Percentiles rank a stretch among this genome's conserved stretches.
These are phyloP conservation scores for Drosophila barbarae DNA, from an alignment of 2,888 invertebrate genomes.

Conservation along the genomic window DNA sequence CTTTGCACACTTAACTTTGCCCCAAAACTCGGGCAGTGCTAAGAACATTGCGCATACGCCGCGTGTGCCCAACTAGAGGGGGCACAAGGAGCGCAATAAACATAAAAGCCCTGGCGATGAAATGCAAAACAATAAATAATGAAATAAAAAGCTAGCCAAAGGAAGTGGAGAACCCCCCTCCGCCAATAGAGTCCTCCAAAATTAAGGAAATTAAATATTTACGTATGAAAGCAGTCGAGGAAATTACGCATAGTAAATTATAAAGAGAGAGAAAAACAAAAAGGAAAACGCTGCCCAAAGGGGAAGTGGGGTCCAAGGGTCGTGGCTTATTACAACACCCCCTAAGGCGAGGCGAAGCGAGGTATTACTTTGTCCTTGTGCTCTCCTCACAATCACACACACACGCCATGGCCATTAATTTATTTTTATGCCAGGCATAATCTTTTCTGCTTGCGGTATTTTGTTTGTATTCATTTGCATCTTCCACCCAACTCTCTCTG, in stretches of 20 bases:
- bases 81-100: conserved; percentile 52
- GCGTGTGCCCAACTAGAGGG: conserved; percentile 16
- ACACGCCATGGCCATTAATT: conserved; percentile 63
- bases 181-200: conserved; percentile 43
- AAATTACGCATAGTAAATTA: conserved; percentile 66
- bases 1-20: conserved; percentile 49
- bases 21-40: conserved; percentile 12
- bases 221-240: conserved; percentile 51
- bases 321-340: conserved; percentile 56
- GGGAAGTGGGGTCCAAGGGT: conserved; percentile 14
- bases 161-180: neutral
- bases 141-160: conserved; percentile 40
- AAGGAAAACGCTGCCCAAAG: conserved; percentile 18
- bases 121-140: conserved; percentile 69
- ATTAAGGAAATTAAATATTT: conserved; percentile 65
- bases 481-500: conserved; percentile 8
- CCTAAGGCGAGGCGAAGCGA: conserved; percentile 49
- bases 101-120: conserved; percentile 56
- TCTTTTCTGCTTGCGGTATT: conserved; percentile 49
- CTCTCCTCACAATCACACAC: conserved; percentile 40
- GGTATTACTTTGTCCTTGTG: conserved; percentile 61
- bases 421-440: conserved; percentile 69
- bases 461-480: conserved; percentile 40
- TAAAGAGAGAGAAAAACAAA: conserved; percentile 39
- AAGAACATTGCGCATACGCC: conserved; percentile 39